These are phyloP conservation scores for Rambutsinella grinnellia DNA, from an alignment of 2,888 invertebrate genomes.

Conservation along the genomic window DNA sequence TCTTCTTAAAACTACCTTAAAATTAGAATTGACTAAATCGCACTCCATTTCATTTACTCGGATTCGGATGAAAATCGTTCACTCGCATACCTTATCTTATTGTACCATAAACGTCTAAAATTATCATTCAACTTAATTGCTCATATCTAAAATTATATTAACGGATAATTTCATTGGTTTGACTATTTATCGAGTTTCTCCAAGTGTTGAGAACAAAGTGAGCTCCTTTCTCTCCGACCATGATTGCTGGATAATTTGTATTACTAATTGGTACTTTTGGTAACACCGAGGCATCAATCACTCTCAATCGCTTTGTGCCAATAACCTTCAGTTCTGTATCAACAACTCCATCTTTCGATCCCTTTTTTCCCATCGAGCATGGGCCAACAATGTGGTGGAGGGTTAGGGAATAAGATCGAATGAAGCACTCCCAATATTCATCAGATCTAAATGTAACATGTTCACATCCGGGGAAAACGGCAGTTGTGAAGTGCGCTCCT, in stretches of 20 bases:
- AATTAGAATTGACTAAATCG: too few species aligned
- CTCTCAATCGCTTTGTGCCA: conserved; percentile 49
- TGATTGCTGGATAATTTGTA: conserved; percentile 45
- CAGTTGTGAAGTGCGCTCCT: conserved; percentile 36
- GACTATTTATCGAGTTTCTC: conserved; percentile 35
- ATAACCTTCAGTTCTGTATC: conserved; percentile 54
- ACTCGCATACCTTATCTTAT: too few species aligned
- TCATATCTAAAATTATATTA: too few species aligned
- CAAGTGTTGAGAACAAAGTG: conserved; percentile 33
- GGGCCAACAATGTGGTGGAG: conserved; percentile 62
- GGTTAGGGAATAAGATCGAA: conserved; percentile 10
- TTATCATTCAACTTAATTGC: neutral
- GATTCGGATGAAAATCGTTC: too few species aligned
- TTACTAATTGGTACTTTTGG: conserved; percentile 47
- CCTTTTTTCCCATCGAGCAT: conserved; percentile 55
- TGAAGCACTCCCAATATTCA: conserved; percentile 59
- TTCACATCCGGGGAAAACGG: conserved; percentile 56
- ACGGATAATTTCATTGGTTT: conserved; percentile 54
- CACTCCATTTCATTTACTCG: too few species aligned
- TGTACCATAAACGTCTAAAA: neutral
- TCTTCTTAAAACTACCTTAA: too few species aligned
- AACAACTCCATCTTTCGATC: conserved; percentile 48
- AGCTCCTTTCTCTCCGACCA: conserved; percentile 50
- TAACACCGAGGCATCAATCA: conserved; percentile 49
- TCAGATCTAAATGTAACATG: conserved; percentile 51